A percentile compares a stretch with the other conserved stretches of the same genome.
Conservation (phyloP, 2,113 vertebrate genomes). For the Sylvicapra grimmia region DNA sequence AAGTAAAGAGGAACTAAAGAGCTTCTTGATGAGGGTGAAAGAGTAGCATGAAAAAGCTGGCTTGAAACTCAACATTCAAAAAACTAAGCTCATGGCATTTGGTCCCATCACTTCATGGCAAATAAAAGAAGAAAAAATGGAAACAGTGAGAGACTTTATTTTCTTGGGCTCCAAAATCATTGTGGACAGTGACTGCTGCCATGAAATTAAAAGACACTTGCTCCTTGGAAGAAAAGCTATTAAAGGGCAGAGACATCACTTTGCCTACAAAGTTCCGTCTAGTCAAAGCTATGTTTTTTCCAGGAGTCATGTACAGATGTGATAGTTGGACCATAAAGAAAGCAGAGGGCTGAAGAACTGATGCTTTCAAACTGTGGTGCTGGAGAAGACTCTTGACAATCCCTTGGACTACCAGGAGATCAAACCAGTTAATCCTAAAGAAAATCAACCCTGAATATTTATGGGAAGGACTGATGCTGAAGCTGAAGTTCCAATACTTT, state of each 20-base stretch:
- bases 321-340: background rate
- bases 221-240: background rate
- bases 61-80: background rate
- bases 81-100: background rate
- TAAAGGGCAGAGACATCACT: background rate
- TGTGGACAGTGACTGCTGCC: background rate
- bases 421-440: background rate
- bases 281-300: background rate
- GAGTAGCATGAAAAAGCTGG: background rate
- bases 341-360: background rate
- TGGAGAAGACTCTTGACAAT: background rate
- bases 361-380: background rate
- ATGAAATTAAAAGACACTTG: background rate
- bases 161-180: background rate
- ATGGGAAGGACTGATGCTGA: background rate
- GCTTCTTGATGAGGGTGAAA: background rate
- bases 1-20: background rate
- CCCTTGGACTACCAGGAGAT: background rate
- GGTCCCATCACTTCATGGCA: background rate
- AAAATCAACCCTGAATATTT: background rate
- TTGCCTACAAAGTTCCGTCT: background rate
- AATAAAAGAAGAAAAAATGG: background rate
- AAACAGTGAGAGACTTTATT: background rate
- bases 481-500: background rate
- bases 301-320: background rate